Conservation (phyloP, 1,140 invertebrate species). For the Drosophila lowei region DNA sequence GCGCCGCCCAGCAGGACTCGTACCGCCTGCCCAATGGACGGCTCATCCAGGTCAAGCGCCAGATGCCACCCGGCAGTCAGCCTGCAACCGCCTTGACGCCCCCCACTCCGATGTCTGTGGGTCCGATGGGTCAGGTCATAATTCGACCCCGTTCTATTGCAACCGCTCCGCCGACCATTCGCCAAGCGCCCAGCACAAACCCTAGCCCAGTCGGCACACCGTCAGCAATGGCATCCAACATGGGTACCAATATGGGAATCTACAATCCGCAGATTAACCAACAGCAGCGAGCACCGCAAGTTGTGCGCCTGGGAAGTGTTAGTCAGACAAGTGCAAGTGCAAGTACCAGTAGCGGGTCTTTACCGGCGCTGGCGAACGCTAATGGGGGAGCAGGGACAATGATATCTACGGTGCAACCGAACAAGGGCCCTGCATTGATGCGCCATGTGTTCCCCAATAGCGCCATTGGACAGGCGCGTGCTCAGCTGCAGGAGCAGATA, state of each 20-base stretch:
- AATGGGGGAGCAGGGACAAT: too few species aligned
- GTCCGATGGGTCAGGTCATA: slow-evolving; percentile 32
- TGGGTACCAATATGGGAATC: slow-evolving; percentile 62
- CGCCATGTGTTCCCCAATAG: slow-evolving; percentile 62
- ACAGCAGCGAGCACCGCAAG: slow-evolving; percentile 54
- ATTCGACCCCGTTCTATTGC: slow-evolving; percentile 39
- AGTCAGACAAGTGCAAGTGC: slow-evolving; percentile 16
- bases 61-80: slow-evolving; percentile 44
- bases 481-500: slow-evolving; percentile 76
- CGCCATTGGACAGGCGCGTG: slow-evolving; percentile 62
- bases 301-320: slow-evolving; percentile 49
- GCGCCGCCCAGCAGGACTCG: slow-evolving; percentile 78
- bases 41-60: slow-evolving; percentile 80
- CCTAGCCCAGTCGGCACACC: not conserved
- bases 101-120: slow-evolving; percentile 15
- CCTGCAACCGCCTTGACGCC: slow-evolving; percentile 7
- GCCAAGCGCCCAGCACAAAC: not conserved
- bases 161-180: not conserved
- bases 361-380: too few species aligned
- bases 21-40: slow-evolving; percentile 80
- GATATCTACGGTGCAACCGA: not conserved
- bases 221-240: not conserved
- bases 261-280: slow-evolving; percentile 64
- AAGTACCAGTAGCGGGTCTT: not conserved
- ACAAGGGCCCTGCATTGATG: slow-evolving; percentile 40